Percentiles rank a stretch among this genome's conserved stretches.
These are phyloP conservation scores for Caenorhabditis becei DNA, from an alignment of 2,888 invertebrate species.

Conservation along the genomic window DNA sequence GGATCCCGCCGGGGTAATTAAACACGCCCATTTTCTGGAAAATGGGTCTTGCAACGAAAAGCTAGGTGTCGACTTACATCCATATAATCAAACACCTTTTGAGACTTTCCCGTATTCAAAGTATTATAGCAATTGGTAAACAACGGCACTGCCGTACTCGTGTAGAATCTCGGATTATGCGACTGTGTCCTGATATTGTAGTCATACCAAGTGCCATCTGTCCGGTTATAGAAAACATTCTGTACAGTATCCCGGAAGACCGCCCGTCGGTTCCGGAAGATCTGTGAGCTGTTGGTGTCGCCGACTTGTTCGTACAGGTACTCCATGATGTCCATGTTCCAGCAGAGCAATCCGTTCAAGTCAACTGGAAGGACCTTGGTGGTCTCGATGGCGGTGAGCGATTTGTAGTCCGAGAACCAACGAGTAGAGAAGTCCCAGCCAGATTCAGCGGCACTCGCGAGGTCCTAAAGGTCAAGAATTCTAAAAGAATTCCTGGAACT, in stretches of 20 bases:
- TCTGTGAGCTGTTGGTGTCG: conserved; percentile 47
- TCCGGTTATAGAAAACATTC: conserved; percentile 74
- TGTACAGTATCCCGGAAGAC: conserved; percentile 63
- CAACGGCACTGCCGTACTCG: conserved; percentile 86
- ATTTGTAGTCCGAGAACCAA: conserved; percentile 87
- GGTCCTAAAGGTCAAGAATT: conserved; percentile 53
- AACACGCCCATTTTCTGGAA: conserved; percentile 71
- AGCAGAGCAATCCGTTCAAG: conserved; percentile 88
- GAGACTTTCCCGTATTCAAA: conserved; percentile 69
- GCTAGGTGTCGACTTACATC: no score
- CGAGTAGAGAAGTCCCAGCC: conserved; percentile 97
- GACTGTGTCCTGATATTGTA: conserved; percentile 69
- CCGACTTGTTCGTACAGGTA: conserved; percentile 72
- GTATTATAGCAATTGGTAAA: conserved; percentile 85
- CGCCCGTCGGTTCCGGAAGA: conserved; percentile 60
- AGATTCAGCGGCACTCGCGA: conserved; percentile 87
- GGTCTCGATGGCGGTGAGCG: conserved; percentile 84
- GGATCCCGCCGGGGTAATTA: conserved; percentile 73
- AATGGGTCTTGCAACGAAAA: no score
- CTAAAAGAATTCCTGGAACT: no score
- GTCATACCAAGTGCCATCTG: conserved; percentile 75
- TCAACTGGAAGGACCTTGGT: conserved; percentile 88
- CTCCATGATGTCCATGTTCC: conserved; percentile 85
- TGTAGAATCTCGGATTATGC: conserved; percentile 75
- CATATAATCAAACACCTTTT: conserved; percentile 71